phyloP scores from a whole-genome alignment of 23 tunicate species.

The Aplidium turbinatum region DNA sequence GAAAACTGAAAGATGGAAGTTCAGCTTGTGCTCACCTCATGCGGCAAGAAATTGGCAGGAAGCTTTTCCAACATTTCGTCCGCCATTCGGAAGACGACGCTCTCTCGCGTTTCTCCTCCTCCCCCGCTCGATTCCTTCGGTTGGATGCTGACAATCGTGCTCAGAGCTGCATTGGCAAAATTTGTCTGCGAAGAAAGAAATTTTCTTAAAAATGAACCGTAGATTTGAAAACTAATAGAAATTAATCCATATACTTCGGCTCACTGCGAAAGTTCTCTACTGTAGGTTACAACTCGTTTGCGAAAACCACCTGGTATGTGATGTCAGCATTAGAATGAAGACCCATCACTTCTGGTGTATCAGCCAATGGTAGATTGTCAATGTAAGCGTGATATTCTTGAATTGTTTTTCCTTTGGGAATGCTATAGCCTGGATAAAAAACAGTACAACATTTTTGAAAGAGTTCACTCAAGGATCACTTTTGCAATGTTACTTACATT shows the following conservation, averaged over 20 bases:
- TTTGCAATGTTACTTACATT: too few relatives aligned
- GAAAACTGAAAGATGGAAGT: background rate
- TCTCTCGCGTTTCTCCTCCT: constrained; percentile 94
- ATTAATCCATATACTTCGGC: too few relatives aligned
- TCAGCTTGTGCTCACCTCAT: constrained; percentile 50
- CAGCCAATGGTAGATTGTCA: constrained; percentile 91
- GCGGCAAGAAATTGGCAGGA: constrained; percentile 90
- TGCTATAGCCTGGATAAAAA: constrained; percentile 55
- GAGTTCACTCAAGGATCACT: background rate
- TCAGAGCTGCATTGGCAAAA: constrained; percentile 86
- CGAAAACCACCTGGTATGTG: constrained; percentile 99
- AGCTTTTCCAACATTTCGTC: constrained; percentile 97
- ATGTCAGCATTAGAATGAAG: constrained; percentile 99
- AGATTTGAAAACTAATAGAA: too few relatives aligned
- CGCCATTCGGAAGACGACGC: constrained; percentile 88
- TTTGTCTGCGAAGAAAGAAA: constrained; percentile 63
- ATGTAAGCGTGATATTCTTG: constrained; percentile 84
- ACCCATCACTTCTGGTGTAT: constrained; percentile 99
- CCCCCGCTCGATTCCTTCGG: constrained; percentile 99
- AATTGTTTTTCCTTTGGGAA: constrained; percentile 87
- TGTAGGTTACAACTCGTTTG: too few relatives aligned
- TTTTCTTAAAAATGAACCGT: background rate
- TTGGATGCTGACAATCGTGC: constrained; percentile 96
- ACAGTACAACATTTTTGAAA: background rate
- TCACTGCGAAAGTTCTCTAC: too few relatives aligned